Conservation (phyloP, 2,113 vertebrate species). For the Procapra przewalskii region DNA sequence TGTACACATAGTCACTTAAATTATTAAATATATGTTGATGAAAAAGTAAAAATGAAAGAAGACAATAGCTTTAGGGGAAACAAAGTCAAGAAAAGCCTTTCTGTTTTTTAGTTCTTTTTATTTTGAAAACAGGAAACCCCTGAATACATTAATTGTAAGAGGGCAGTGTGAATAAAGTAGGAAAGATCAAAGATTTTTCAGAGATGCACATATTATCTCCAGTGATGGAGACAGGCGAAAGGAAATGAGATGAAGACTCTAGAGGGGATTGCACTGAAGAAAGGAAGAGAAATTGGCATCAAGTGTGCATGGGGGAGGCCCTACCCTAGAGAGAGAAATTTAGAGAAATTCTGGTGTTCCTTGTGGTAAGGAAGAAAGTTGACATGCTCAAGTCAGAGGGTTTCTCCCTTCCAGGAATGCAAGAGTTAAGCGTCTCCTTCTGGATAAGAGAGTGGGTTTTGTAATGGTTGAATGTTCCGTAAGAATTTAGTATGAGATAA, state of each 20-base stretch:
- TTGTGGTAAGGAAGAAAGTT: neutral
- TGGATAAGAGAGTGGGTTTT: neutral
- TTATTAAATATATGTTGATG: neutral
- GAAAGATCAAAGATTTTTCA: neutral
- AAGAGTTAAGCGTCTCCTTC: neutral
- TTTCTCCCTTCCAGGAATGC: neutral
- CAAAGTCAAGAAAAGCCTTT: neutral
- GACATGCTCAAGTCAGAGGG: neutral
- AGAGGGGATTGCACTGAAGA: neutral
- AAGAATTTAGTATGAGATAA: constrained; percentile 50
- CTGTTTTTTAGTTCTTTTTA: neutral
- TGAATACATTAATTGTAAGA: neutral
- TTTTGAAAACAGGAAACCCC: neutral
- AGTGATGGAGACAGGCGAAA: neutral
- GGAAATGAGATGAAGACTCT: neutral
- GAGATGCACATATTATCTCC: neutral
- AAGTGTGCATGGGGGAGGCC: neutral
- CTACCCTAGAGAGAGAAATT: neutral
- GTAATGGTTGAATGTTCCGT: neutral
- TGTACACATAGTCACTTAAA: neutral
- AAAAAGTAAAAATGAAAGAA: neutral
- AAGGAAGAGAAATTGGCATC: neutral
- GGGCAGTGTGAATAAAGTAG: neutral
- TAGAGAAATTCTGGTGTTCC: neutral
- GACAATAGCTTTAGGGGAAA: neutral